Evolutionary conservation across 2,113 vertebrate genomes (phyloP).

Genomic region (Leptosomus discolor): DNA sequence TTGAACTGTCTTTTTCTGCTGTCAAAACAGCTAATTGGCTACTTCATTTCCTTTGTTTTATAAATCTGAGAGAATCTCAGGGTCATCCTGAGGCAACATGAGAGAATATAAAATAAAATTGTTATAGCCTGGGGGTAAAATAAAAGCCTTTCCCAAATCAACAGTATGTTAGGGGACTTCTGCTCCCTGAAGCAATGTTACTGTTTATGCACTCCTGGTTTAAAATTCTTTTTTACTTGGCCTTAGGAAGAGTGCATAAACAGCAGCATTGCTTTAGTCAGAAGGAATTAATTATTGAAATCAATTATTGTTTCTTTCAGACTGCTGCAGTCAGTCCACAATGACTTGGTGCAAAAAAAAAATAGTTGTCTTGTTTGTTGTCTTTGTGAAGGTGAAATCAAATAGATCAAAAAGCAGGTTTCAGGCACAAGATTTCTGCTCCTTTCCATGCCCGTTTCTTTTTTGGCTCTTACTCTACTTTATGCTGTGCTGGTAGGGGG

Average conservation of each 20-base stretch:
- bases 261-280: conserved; percentile 60
- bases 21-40: not conserved
- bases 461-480: not conserved
- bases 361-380: conserved; percentile 45
- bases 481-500: not conserved
- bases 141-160: conserved; percentile 73
- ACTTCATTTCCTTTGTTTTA: conserved; percentile 26
- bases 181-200: conserved; percentile 72
- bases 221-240: conserved; percentile 69
- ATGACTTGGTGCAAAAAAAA: conserved; percentile 60
- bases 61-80: conserved; percentile 44
- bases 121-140: conserved; percentile 65
- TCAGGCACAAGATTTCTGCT: not conserved
- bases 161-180: conserved; percentile 77
- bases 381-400: conserved; percentile 50
- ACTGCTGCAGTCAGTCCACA: conserved; percentile 53
- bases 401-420: conserved; percentile 46
- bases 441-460: not conserved
- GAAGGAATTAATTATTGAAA: conserved; percentile 81
- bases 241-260: conserved; percentile 49
- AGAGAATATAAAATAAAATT: conserved; percentile 62
- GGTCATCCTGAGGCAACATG: conserved; percentile 53
- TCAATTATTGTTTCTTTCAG: conserved; percentile 68
- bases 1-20: not conserved
- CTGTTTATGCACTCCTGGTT: conserved; percentile 69